Evolutionary conservation across 2,797 vertebrate species (phyloP).

Genomic region (Anguilla megastoma): DNA sequence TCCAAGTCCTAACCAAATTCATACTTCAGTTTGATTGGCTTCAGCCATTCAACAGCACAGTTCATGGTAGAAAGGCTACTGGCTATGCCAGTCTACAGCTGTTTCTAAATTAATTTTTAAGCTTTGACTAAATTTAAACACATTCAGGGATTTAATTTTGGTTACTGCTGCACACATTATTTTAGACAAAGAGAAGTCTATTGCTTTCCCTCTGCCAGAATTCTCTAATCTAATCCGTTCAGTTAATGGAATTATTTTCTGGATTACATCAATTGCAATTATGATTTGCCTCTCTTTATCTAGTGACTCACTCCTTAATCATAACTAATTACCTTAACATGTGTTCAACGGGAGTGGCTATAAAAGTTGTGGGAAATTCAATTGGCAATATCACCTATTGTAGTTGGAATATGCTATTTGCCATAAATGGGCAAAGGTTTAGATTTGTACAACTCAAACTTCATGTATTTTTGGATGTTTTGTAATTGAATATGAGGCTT

Average conservation of each 20-base stretch:
- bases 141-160: background rate
- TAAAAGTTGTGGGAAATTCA: background rate
- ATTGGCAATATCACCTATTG: background rate
- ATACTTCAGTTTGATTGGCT: background rate
- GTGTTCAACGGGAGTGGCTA: background rate
- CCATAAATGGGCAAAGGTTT: background rate
- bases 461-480: background rate
- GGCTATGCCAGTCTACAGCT: background rate
- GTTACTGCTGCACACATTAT: background rate
- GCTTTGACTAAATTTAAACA: background rate
- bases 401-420: background rate
- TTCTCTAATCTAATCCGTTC: background rate
- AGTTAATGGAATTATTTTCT: background rate
- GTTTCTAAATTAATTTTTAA: slow-evolving; percentile 11
- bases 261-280: background rate
- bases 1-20: background rate
- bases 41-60: background rate
- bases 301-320: background rate
- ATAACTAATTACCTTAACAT: background rate
- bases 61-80: background rate
- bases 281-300: background rate
- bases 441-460: background rate
- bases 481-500: background rate
- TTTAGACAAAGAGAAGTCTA: background rate
- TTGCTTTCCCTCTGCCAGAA: background rate